A percentile compares a stretch with the other conserved stretches of the same genome.
These are phyloP conservation scores for Eueides isabella DNA, from an alignment of 1,140 invertebrate species.

Conservation along the genomic window DNA sequence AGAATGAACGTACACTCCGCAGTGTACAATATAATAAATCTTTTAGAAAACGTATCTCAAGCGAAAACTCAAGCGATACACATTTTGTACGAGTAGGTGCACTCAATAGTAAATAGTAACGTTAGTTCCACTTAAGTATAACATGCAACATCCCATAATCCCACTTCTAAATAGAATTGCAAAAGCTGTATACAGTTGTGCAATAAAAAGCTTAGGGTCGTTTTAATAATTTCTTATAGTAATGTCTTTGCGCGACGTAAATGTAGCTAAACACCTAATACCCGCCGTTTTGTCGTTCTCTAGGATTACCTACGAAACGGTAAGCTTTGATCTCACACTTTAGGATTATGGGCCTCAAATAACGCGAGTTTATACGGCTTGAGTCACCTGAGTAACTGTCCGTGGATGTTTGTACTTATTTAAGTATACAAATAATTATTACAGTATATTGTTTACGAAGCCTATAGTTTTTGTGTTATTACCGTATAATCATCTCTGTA, in stretches of 20 bases:
- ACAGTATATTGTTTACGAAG: neutral
- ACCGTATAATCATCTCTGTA: no score
- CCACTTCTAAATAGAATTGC: slow-evolving; percentile 39
- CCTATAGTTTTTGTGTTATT: neutral
- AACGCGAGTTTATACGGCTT: slow-evolving; percentile 46
- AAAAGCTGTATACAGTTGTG: slow-evolving; percentile 41
- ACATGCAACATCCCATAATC: slow-evolving; percentile 31
- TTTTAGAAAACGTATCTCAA: neutral
- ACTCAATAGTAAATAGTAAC: slow-evolving; percentile 24
- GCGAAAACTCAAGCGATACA: neutral
- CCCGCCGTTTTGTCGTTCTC: slow-evolving; percentile 46
- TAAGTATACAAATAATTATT: neutral
- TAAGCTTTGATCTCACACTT: slow-evolving; percentile 47
- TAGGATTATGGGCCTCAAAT: slow-evolving; percentile 52
- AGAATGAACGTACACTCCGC: neutral
- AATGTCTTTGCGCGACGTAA: slow-evolving; percentile 45
- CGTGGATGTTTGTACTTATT: neutral
- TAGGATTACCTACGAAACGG: slow-evolving; percentile 51
- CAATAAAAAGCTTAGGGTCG: slow-evolving; percentile 42
- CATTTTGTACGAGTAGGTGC: neutral
- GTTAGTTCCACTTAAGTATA: slow-evolving; percentile 27
- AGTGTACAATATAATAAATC: neutral
- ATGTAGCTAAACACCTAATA: slow-evolving; percentile 52
- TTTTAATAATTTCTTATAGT: slow-evolving; percentile 49
- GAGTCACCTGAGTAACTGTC: slow-evolving; percentile 35